These are phyloP conservation scores for Atta colombica DNA, from an alignment of 1,140 invertebrate genomes.

Conservation along the genomic window DNA sequence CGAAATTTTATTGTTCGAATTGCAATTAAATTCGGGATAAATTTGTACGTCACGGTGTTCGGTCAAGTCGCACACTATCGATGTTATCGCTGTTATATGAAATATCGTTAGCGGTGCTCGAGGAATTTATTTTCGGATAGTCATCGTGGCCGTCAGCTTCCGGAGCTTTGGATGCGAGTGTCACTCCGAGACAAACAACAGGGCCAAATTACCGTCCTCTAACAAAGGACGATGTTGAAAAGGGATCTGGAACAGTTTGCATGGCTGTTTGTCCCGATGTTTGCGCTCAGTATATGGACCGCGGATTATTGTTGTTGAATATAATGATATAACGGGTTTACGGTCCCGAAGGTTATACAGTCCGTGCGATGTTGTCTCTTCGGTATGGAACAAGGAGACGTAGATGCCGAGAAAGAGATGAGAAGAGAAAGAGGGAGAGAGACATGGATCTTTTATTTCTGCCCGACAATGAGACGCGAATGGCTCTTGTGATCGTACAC, in stretches of 20 bases:
- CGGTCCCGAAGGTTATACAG: conserved; percentile 73
- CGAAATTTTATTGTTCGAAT: conserved; percentile 13
- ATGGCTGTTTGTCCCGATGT: conserved; percentile 59
- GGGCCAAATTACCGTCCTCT: conserved; percentile 40
- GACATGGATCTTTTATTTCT: conserved; percentile 59
- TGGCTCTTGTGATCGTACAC: conserved; percentile 53
- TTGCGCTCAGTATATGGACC: conserved; percentile 41
- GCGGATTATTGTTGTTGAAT: conserved; percentile 77
- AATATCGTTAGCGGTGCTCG: not conserved
- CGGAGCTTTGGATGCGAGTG: conserved; percentile 17
- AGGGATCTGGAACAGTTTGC: conserved; percentile 61
- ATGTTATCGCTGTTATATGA: not conserved
- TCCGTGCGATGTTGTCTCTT: conserved; percentile 51
- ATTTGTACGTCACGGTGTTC: not conserved
- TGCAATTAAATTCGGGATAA: conserved; percentile 4
- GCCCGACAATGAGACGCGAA: conserved; percentile 25
- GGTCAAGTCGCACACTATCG: not conserved
- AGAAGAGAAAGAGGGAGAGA: not conserved
- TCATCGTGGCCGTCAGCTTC: conserved; percentile 29
- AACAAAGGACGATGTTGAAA: not conserved
- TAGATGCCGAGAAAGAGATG: not conserved
- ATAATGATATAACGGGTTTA: conserved; percentile 82
- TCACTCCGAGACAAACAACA: conserved; percentile 1
- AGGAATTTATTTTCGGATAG: not conserved
- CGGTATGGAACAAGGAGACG: not conserved